phyloP scores from a whole-genome alignment of 2,113 vertebrate genomes.

The Cnemophilus loriae region DNA sequence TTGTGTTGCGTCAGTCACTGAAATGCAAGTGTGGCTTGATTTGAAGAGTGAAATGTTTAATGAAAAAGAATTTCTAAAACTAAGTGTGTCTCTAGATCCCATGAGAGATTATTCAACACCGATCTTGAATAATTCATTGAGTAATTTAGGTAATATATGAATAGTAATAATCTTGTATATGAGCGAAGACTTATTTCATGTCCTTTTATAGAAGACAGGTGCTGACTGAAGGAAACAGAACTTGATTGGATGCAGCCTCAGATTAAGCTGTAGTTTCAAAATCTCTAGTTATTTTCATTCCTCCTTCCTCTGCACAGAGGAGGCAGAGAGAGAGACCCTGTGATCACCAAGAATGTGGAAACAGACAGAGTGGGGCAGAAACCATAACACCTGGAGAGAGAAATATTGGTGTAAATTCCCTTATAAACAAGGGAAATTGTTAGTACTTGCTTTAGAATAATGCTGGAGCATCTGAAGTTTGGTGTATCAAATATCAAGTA shows the following conservation, averaged over 20 bases:
- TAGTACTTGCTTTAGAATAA: not conserved
- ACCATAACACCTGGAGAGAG: not conserved
- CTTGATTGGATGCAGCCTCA: not conserved
- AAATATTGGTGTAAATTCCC: not conserved
- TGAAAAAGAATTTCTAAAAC: constrained; percentile 18
- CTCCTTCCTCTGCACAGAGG: not conserved
- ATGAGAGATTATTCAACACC: not conserved
- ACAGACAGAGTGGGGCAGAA: not conserved
- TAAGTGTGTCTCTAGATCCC: not conserved
- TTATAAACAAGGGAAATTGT: not conserved
- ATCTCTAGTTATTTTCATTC: not conserved
- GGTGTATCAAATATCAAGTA: not conserved
- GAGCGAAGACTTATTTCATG: constrained; percentile 9
- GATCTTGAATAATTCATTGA: constrained; percentile 37
- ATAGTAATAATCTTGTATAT: constrained; percentile 21
- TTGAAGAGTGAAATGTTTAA: constrained; percentile 3
- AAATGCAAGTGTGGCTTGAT: not conserved
- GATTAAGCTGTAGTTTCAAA: not conserved
- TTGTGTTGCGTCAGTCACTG: not conserved
- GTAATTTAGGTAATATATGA: constrained; percentile 33
- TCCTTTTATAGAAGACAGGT: constrained; percentile 10
- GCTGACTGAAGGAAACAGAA: constrained; percentile 8
- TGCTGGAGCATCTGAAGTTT: not conserved
- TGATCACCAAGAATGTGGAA: not conserved
- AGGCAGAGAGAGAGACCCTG: not conserved